Conservation (phyloP, 2,113 vertebrate species). For the Corynorhinus townsendii region DNA sequence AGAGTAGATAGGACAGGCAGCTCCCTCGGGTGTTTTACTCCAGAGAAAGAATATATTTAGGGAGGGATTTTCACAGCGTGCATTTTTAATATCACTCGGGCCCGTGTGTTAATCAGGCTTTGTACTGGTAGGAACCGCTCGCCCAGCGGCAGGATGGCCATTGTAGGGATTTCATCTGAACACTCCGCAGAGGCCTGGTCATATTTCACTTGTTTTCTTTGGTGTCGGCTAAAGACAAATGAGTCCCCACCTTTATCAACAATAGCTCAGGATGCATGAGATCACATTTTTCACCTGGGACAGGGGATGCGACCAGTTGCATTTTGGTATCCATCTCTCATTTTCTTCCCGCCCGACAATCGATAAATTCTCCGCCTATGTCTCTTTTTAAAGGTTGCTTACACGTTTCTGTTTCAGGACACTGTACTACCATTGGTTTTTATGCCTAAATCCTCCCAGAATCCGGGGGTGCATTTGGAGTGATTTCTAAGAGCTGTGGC, state of each 20-base stretch:
- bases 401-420: constrained; percentile 55
- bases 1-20: constrained; percentile 20
- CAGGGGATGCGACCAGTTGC: constrained; percentile 37
- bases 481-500: not conserved
- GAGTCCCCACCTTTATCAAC: constrained; percentile 67
- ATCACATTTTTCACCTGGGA: constrained; percentile 62
- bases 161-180: constrained; percentile 67
- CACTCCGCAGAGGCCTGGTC: constrained; percentile 58
- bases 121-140: constrained; percentile 47
- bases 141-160: not conserved
- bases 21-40: constrained; percentile 35
- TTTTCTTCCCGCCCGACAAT: constrained; percentile 47
- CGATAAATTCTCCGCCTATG: constrained; percentile 28
- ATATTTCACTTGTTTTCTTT: constrained; percentile 70
- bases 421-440: not conserved
- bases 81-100: constrained; percentile 52
- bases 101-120: not conserved
- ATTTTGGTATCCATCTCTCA: constrained; percentile 65
- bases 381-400: constrained; percentile 72
- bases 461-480: not conserved
- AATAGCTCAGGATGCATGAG: constrained; percentile 61
- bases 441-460: not conserved
- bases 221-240: constrained; percentile 68
- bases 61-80: not conserved
- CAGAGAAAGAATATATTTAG: constrained; percentile 47